These are phyloP conservation scores for Octomys mimax DNA, from an alignment of 2,797 vertebrate species.

Conservation along the genomic window DNA sequence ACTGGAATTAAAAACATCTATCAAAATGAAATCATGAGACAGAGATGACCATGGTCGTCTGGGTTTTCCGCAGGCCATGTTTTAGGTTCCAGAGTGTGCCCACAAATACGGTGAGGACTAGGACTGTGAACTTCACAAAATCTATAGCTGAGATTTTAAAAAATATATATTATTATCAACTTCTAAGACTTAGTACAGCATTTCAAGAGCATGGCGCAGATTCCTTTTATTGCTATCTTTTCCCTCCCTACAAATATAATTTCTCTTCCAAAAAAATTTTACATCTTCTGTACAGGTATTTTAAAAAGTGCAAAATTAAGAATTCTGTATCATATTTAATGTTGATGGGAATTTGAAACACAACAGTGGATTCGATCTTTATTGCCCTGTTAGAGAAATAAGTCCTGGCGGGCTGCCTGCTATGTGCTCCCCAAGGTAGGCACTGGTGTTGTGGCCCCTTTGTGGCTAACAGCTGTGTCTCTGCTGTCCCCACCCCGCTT, in stretches of 20 bases:
- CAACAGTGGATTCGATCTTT: conserved; percentile 54
- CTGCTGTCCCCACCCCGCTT: rapidly evolving
- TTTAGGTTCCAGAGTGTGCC: conserved; percentile 78
- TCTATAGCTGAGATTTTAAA: conserved; percentile 79
- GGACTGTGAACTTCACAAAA: conserved; percentile 81
- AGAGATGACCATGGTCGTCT: not conserved
- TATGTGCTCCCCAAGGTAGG: not conserved
- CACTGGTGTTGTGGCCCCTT: not conserved
- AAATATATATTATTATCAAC: conserved; percentile 88
- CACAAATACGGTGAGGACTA: conserved; percentile 85
- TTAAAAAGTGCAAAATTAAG: conserved; percentile 94
- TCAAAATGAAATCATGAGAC: conserved; percentile 56
- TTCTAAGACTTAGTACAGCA: conserved; percentile 87
- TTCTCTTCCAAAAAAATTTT: conserved; percentile 87
- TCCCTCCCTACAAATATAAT: conserved; percentile 90
- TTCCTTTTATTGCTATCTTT: conserved; percentile 90
- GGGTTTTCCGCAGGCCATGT: conserved; percentile 62
- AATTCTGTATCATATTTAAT: conserved; percentile 78
- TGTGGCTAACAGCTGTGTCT: not conserved
- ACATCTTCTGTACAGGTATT: conserved; percentile 92
- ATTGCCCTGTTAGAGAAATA: conserved; percentile 73
- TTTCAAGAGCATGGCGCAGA: conserved; percentile 88
- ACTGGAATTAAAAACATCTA: conserved; percentile 66
- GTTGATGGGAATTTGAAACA: not conserved
- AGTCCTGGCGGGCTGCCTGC: conserved; percentile 16